Base-by-base conservation (phyloP, 2,888 invertebrate species). In the Blastobasis adustella region DNA sequence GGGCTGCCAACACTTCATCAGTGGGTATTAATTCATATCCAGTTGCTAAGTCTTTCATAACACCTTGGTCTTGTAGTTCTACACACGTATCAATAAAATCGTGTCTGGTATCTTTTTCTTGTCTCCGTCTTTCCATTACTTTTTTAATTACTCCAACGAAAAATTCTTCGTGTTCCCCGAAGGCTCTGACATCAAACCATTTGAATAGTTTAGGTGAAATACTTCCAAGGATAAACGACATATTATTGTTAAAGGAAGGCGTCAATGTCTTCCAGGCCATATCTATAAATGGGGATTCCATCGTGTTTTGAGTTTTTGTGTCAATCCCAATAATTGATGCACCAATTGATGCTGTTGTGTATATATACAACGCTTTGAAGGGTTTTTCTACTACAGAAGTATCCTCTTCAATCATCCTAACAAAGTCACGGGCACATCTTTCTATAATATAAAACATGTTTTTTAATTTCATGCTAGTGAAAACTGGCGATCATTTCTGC, bases 281-380 rank as follows among this genome's bases (percentile, higher is more conserved):
- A 0, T 77, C 67, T 37, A 73, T 54, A 49, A 79, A 84, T 37
- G 76, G 81, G 4, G 70, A 84, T 41, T 85, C 67, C 76, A 83
- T 77, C 0, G 74, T 69, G 46, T 69, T 79, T 6, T 72, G 65
- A 1, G 67, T 64, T 43, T 72, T 62, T 6, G 76, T 73, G 46
- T 83, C 79, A 9, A 89, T 73, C 0, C 89, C 89, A 54, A 89
- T 88, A 0, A 88, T 73, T 6, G 82, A 70, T 2, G 83, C 76
- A 5, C 73, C 79, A 38, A 85, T 79, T 0, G 79, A 70, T 4
- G 76, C 73, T 3, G 79, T 72, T 0, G 77, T 77, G 42, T 74
- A 84, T 0, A 71, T 77, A 45, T 74, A 78, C 0, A 82, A 47
- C 8, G 60, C 64, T 44, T 70, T 65, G 37, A 74, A 82, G 5